phyloP scores from a whole-genome alignment of 1,140 invertebrate species.

The Eumaeus atala region DNA sequence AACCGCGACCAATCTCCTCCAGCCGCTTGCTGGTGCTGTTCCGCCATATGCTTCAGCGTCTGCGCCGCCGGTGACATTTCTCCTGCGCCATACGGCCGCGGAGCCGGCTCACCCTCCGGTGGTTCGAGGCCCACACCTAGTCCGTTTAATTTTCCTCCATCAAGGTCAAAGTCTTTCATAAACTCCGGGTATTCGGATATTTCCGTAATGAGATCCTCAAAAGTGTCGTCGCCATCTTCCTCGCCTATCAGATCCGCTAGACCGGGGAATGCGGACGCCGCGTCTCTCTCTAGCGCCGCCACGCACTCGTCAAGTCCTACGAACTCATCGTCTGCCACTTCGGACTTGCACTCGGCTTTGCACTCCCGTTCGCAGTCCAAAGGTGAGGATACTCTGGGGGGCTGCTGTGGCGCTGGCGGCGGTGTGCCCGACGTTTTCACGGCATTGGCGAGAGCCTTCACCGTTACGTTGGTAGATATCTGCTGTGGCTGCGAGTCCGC shows the following conservation, averaged over 20 bases:
- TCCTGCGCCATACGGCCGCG: slow-evolving; percentile 56
- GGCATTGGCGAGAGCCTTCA: slow-evolving; percentile 89
- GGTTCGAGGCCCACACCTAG: slow-evolving; percentile 46
- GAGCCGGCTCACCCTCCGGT: slow-evolving; percentile 70
- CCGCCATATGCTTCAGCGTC: slow-evolving; percentile 96
- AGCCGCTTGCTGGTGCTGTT: slow-evolving; percentile 91
- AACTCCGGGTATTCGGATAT: slow-evolving; percentile 89
- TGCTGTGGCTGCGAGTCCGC: slow-evolving; percentile 89
- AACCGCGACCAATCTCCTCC: slow-evolving; percentile 73
- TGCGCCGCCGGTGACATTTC: slow-evolving; percentile 92
- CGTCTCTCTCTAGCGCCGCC: slow-evolving; percentile 86
- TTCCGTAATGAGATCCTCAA: slow-evolving; percentile 92
- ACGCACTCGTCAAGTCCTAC: slow-evolving; percentile 87
- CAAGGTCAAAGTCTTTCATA: slow-evolving; percentile 86
- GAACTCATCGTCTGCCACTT: slow-evolving; percentile 86
- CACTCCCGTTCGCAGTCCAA: slow-evolving; percentile 74
- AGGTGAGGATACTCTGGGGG: slow-evolving; percentile 66
- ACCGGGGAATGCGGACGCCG: slow-evolving; percentile 83
- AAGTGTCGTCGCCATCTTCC: slow-evolving; percentile 87
- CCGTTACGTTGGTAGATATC: slow-evolving; percentile 94
- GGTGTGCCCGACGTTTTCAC: slow-evolving; percentile 84
- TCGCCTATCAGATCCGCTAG: slow-evolving; percentile 88
- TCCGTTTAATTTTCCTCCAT: slow-evolving; percentile 71
- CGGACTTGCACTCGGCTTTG: slow-evolving; percentile 86
- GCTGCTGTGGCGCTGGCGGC: slow-evolving; percentile 57